These are phyloP conservation scores for Rhagium mordax DNA, from an alignment of 2,888 invertebrate species.

Conservation along the genomic window DNA sequence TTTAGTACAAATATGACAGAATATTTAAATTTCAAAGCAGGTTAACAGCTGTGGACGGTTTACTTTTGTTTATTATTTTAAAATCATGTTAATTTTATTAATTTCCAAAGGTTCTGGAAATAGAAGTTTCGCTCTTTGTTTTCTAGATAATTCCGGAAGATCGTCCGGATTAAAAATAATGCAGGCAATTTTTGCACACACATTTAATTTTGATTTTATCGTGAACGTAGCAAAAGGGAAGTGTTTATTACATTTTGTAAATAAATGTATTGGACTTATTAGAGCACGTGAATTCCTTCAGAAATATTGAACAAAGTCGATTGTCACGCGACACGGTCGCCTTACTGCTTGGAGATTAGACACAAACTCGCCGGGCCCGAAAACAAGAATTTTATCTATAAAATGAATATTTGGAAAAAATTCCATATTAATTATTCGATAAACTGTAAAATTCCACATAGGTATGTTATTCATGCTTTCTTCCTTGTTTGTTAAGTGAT, in stretches of 20 bases:
- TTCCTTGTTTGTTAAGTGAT: neutral
- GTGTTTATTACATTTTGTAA: too few species aligned
- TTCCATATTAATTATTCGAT: neutral
- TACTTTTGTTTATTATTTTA: too few species aligned
- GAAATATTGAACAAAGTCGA: neutral
- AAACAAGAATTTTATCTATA: neutral
- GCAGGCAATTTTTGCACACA: too few species aligned
- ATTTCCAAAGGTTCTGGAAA: too few species aligned
- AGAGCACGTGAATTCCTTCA: neutral
- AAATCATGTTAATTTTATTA: too few species aligned
- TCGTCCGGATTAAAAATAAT: too few species aligned
- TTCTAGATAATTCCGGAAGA: too few species aligned
- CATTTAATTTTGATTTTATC: too few species aligned
- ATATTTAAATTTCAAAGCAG: too few species aligned
- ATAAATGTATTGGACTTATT: neutral
- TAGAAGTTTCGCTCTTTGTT: too few species aligned
- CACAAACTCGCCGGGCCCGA: neutral
- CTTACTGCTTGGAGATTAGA: neutral
- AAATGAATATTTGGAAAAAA: neutral
- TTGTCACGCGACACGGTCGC: neutral
- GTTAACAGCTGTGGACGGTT: too few species aligned
- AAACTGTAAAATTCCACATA: neutral
- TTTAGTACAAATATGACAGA: neutral
- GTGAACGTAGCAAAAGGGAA: too few species aligned
- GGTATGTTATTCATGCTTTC: neutral